A percentile compares a stretch with the other conserved stretches of the same genome.
phyloP scores from a whole-genome alignment of 1,140 invertebrate species.

The Drosophila cardini region DNA sequence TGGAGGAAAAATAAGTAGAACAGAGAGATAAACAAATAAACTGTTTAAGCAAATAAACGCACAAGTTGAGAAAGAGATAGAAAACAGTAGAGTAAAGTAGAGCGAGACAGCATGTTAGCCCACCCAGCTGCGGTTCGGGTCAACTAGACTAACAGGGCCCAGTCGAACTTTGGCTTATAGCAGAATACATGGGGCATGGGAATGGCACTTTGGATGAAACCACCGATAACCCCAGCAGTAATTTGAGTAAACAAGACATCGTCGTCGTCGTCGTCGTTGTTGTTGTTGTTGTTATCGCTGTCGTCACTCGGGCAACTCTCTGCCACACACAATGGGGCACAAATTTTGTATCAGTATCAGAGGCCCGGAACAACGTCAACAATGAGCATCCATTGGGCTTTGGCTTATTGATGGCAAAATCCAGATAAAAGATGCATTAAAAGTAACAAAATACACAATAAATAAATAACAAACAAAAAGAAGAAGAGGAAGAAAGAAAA shows the following conservation, averaged over 20 bases:
- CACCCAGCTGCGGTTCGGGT: conserved; percentile 43
- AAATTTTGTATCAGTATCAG: conserved; percentile 79
- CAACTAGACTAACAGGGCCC: conserved; percentile 47
- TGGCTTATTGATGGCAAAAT: conserved; percentile 74
- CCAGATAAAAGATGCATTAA: conserved; percentile 83
- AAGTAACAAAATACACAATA: conserved; percentile 81
- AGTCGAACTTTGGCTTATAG: conserved; percentile 44
- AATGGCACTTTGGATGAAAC: conserved; percentile 52
- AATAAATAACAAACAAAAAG: conserved; percentile 68
- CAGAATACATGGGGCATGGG: conserved; percentile 30
- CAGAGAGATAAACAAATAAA: conserved; percentile 42
- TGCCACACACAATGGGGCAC: conserved; percentile 71
- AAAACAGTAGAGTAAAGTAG: background rate
- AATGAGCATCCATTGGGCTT: conserved; percentile 53
- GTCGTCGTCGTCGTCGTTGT: background rate
- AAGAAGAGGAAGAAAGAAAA: background rate
- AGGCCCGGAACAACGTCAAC: conserved; percentile 34
- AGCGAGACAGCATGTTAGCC: background rate
- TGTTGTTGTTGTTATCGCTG: background rate
- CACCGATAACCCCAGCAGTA: conserved; percentile 69
- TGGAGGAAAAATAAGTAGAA: conserved; percentile 34
- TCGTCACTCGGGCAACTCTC: conserved; percentile 59
- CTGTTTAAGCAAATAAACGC: conserved; percentile 36
- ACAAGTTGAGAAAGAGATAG: conserved; percentile 5
- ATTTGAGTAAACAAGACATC: conserved; percentile 79